Evolutionary conservation across 2,888 invertebrate genomes (phyloP).

Genomic region (Chymomyza caudatula): DNA sequence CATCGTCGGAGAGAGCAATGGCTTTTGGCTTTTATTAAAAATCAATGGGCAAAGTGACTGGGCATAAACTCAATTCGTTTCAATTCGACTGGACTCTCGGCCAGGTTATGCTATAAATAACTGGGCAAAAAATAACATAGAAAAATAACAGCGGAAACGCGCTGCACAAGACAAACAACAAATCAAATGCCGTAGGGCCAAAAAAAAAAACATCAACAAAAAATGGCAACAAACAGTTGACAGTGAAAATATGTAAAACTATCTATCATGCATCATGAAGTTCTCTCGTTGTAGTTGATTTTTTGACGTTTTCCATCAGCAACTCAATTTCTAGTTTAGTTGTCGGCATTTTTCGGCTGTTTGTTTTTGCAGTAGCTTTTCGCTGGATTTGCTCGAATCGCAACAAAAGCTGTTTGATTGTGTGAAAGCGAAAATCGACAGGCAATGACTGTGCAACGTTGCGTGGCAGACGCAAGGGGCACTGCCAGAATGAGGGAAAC

Average conservation of each 20-base stretch:
- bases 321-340: constrained; percentile 57
- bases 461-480: neutral
- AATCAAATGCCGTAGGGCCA: constrained; percentile 64
- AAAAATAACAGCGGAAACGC: constrained; percentile 54
- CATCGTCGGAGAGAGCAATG: constrained; percentile 5
- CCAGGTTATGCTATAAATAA: constrained; percentile 54
- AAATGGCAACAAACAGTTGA: constrained; percentile 19
- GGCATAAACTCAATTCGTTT: constrained; percentile 5
- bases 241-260: constrained; percentile 66
- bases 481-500: neutral
- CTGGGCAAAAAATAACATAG: constrained; percentile 53
- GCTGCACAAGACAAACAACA: constrained; percentile 69
- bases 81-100: neutral
- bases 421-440: constrained; percentile 61
- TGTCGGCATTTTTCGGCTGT: constrained; percentile 9
- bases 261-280: constrained; percentile 68
- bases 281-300: constrained; percentile 55
- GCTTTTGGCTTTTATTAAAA: constrained; percentile 58
- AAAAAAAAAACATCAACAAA: constrained; percentile 31
- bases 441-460: constrained; percentile 54
- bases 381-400: constrained; percentile 55
- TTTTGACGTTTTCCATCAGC: constrained; percentile 56
- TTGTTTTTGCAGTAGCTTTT: constrained; percentile 17
- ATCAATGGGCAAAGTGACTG: constrained; percentile 49
- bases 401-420: constrained; percentile 62